A percentile compares a stretch with the other conserved stretches of the same genome.
Conservation (phyloP, 2,888 invertebrate genomes). For the Diaperis boleti region DNA sequence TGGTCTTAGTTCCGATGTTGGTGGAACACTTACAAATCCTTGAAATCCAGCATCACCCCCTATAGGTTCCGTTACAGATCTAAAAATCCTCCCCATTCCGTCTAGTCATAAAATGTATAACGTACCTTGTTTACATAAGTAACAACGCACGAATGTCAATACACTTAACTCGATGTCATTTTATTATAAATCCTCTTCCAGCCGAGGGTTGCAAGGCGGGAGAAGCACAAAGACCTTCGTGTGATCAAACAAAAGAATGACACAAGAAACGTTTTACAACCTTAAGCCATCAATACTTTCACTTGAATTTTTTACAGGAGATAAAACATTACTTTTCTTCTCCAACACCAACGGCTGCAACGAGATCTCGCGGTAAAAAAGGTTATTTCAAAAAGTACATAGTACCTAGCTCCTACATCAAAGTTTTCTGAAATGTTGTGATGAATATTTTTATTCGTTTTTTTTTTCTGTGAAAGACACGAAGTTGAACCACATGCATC, state of each 20-base stretch:
- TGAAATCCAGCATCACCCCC: constrained; percentile 42
- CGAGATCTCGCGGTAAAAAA: too few relatives aligned
- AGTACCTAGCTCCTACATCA: too few relatives aligned
- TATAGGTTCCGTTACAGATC: constrained; percentile 43
- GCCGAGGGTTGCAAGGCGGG: background rate
- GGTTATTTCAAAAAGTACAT: too few relatives aligned
- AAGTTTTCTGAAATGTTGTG: too few relatives aligned
- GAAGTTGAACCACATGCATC: too few relatives aligned
- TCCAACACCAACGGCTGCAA: too few relatives aligned
- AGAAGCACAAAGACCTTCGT: background rate
- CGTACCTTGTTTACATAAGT: constrained; percentile 54
- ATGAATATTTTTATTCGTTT: too few relatives aligned
- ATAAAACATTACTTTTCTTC: too few relatives aligned
- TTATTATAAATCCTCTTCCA: constrained; percentile 45
- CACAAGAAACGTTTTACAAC: too few relatives aligned
- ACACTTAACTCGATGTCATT: constrained; percentile 53
- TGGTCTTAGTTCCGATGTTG: constrained; percentile 17
- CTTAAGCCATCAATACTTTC: too few relatives aligned
- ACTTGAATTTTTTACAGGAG: too few relatives aligned
- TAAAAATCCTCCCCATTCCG: constrained; percentile 41
- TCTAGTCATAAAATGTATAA: constrained; percentile 46
- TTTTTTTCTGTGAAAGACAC: too few relatives aligned
- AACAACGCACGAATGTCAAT: constrained; percentile 54
- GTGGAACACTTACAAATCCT: constrained; percentile 42
- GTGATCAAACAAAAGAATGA: background rate